Evolutionary conservation across 2,113 vertebrate genomes (phyloP).

Genomic region (Oophaga pumilio): DNA sequence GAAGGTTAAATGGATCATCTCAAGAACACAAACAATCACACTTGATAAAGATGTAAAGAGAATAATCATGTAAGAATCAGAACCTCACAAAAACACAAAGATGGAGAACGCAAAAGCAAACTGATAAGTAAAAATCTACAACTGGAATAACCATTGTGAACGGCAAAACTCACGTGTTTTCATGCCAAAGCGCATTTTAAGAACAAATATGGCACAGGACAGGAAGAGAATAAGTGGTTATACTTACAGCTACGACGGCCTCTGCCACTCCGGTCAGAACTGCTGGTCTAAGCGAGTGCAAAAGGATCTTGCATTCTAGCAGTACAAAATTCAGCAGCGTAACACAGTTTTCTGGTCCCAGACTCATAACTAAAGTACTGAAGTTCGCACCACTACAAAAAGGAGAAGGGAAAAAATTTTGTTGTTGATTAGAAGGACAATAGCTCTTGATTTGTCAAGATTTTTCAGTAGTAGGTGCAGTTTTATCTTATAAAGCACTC

Average conservation of each 20-base stretch:
- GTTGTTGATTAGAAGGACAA: too few species aligned
- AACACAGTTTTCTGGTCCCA: conserved; percentile 94
- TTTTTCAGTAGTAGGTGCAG: too few species aligned
- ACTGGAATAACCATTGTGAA: too few species aligned
- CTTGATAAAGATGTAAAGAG: neutral
- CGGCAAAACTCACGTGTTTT: neutral
- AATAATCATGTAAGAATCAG: too few species aligned
- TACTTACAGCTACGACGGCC: conserved; percentile 95
- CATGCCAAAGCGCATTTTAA: neutral
- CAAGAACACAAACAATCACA: neutral
- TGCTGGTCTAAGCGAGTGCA: conserved; percentile 94
- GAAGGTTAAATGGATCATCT: neutral
- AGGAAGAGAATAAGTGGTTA: neutral
- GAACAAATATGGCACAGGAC: neutral
- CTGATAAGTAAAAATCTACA: neutral
- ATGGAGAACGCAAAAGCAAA: neutral
- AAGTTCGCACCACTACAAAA: conserved; percentile 90
- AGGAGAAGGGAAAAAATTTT: conserved; percentile 56
- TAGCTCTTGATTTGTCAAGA: too few species aligned
- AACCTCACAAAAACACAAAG: neutral
- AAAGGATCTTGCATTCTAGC: conserved; percentile 92
- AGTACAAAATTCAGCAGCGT: conserved; percentile 90
- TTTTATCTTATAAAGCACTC: too few species aligned
- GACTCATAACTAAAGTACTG: conserved; percentile 89
- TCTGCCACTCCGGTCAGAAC: conserved; percentile 97